Evolutionary conservation across 2,113 vertebrate species (phyloP).

Genomic region (Ceyx margarethae): DNA sequence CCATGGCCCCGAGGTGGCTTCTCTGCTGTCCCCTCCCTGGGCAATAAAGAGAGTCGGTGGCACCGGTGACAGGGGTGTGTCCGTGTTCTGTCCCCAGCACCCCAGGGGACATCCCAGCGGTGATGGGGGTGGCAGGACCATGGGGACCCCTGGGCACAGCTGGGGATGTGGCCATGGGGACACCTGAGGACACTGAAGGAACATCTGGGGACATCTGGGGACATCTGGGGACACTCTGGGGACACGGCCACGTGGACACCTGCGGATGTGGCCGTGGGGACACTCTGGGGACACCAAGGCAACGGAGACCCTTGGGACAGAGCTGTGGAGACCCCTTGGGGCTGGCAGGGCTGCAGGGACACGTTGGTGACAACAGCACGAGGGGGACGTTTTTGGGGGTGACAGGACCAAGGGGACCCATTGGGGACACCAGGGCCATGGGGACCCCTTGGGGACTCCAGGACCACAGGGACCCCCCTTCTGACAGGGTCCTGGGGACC

Average conservation of each 20-base stretch:
- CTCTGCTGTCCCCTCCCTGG: neutral
- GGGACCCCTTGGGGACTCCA: too few species aligned
- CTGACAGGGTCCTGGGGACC: neutral
- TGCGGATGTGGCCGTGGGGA: too few species aligned
- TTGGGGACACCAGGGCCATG: too few species aligned
- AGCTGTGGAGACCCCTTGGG: neutral
- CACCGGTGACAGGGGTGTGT: rapidly evolving
- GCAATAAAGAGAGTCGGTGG: neutral
- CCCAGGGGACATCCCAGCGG: too few species aligned
- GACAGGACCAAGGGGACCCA: neutral
- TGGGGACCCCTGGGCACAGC: neutral
- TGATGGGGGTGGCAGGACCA: neutral
- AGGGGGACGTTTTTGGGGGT: too few species aligned
- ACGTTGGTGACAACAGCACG: too few species aligned
- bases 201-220: too few species aligned
- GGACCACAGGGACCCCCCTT: too few species aligned
- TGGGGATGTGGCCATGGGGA: neutral
- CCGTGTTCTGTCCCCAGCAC: neutral
- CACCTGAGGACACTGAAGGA: neutral
- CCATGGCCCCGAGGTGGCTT: neutral
- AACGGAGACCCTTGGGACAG: too few species aligned
- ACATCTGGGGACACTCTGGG: neutral
- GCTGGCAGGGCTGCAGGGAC: neutral
- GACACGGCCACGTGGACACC: too few species aligned
- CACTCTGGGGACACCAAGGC: too few species aligned